Percentiles rank a stretch among this genome's conserved stretches.
Conservation (phyloP, 2,113 vertebrate species). For the Sturnus vulgaris region DNA sequence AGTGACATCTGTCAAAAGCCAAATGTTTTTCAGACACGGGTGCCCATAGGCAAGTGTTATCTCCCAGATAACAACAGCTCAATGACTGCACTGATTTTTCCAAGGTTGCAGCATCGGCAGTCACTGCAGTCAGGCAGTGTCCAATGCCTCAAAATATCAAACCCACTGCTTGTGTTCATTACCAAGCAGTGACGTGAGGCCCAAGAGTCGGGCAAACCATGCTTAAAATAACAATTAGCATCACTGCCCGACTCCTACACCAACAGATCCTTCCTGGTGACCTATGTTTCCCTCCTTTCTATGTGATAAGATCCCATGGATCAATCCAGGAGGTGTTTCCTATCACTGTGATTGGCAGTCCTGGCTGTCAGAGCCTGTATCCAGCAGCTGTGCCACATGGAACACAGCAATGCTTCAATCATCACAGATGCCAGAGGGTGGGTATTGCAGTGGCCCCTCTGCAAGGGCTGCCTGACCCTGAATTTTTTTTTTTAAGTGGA, state of each 20-base stretch:
- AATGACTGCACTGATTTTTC: background rate
- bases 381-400: background rate
- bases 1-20: background rate
- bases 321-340: background rate
- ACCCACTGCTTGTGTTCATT: background rate
- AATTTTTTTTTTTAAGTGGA: background rate
- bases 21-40: background rate
- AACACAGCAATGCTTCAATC: rapidly evolving
- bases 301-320: background rate
- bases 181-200: background rate
- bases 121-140: rapidly evolving
- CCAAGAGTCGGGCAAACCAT: background rate
- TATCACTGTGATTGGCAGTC: background rate
- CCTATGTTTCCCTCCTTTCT: background rate
- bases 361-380: background rate
- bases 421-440: background rate
- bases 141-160: background rate
- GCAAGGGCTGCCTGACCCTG: background rate
- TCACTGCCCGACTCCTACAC: background rate
- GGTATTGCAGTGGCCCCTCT: background rate
- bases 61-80: background rate
- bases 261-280: background rate
- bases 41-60: background rate
- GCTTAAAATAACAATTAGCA: background rate
- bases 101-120: background rate